These are phyloP conservation scores for Plumapathes pennacea DNA, from an alignment of 92 coral and sea anemone genomes.

Conservation along the genomic window DNA sequence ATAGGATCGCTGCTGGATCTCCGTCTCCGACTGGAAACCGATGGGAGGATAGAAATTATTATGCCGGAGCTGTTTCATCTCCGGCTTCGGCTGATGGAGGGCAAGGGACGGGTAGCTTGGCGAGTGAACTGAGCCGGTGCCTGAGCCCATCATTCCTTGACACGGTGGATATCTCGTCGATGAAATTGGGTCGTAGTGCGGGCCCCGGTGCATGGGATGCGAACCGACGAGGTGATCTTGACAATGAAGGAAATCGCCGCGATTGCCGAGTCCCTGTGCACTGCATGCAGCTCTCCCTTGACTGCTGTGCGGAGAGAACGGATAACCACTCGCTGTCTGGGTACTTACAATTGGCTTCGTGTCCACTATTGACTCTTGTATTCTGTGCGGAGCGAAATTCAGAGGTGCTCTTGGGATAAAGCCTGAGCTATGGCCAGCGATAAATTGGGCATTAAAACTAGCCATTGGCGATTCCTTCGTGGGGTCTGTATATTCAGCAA, in stretches of 20 bases:
- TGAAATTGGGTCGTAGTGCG: conserved; percentile 70
- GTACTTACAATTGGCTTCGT: conserved; percentile 63
- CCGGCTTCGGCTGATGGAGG: conserved; percentile 81
- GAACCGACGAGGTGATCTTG: conserved; percentile 48
- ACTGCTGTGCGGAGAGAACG: conserved; percentile 61
- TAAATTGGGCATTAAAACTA: conserved; percentile 63
- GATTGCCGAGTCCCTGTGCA: conserved; percentile 46
- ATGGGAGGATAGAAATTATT: conserved; percentile 65
- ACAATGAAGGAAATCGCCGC: conserved; percentile 53
- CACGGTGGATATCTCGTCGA: conserved; percentile 69
- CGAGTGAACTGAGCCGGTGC: conserved; percentile 44
- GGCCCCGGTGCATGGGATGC: conserved; percentile 47
- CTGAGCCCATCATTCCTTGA: conserved; percentile 44
- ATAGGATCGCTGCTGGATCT: conserved; percentile 64
- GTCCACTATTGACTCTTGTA: conserved; percentile 67
- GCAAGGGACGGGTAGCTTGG: conserved; percentile 69
- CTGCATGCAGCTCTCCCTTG: conserved; percentile 74
- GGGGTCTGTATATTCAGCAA: conserved; percentile 70
- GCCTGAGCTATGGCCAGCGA: conserved; percentile 65
- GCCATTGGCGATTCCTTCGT: conserved; percentile 68
- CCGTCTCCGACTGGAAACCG: conserved; percentile 69
- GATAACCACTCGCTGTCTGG: conserved; percentile 60
- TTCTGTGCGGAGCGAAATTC: conserved; percentile 67
- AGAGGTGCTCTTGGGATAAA: conserved; percentile 73
- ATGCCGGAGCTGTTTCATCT: conserved; percentile 60